Conservation (phyloP, 2,113 vertebrate genomes). For the Nothobranchius kuhntae region DNA sequence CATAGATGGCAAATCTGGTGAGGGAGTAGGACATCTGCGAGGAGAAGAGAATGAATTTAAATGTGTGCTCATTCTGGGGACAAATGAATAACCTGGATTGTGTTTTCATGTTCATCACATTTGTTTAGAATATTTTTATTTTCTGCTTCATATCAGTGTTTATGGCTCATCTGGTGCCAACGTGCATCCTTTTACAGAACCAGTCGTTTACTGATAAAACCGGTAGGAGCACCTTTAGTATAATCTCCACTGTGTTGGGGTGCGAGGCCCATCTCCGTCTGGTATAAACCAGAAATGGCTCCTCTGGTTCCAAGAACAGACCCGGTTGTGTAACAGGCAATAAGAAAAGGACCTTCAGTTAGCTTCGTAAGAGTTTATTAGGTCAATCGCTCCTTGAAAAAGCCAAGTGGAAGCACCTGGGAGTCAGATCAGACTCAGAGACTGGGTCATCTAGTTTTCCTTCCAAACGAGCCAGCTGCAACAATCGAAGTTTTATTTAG, state of each 20-base stretch:
- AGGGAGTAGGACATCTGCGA: constrained; percentile 74
- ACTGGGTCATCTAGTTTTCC: no score
- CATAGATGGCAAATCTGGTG: constrained; percentile 76
- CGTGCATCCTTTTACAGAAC: neutral
- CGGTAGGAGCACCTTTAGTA: no score
- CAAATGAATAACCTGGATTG: no score
- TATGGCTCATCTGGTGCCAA: neutral
- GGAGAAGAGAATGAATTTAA: neutral
- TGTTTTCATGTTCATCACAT: no score
- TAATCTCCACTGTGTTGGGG: no score
- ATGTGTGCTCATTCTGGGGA: neutral
- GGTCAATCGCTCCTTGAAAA: no score
- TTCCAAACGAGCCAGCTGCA: no score
- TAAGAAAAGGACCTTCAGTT: neutral
- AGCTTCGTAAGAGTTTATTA: no score
- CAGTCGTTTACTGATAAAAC: neutral
- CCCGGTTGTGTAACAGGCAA: no score
- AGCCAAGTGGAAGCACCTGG: no score
- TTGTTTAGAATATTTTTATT: neutral
- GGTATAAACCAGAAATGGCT: neutral
- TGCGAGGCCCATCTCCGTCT: neutral
- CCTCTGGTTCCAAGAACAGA: neutral
- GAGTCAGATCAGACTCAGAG: no score
- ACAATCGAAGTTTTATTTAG: no score
- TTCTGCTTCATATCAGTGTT: neutral